Conservation (phyloP, 2,888 invertebrate species). For the Drosophila barbarae region DNA sequence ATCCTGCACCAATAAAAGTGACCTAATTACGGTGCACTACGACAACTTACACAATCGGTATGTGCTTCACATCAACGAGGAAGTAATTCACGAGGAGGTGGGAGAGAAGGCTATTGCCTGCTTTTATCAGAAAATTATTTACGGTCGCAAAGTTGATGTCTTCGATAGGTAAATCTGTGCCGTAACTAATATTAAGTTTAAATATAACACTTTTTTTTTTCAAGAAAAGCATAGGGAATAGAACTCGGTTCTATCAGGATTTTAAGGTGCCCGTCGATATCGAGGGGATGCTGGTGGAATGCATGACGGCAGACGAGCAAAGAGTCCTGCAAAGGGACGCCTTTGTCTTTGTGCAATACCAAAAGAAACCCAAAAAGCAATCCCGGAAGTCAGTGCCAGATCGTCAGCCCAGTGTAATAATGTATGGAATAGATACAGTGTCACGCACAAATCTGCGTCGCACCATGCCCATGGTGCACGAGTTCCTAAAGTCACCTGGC, state of each 20-base stretch:
- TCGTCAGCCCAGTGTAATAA: slow-evolving; percentile 83
- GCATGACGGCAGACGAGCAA: slow-evolving; percentile 76
- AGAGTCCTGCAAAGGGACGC: slow-evolving; percentile 77
- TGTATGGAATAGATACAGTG: slow-evolving; percentile 90
- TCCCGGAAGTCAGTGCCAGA: not conserved
- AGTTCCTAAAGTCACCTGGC: slow-evolving; percentile 83
- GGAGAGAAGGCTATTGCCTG: slow-evolving; percentile 55
- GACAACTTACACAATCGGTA: slow-evolving; percentile 45
- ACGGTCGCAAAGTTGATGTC: slow-evolving; percentile 38
- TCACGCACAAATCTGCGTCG: slow-evolving; percentile 88
- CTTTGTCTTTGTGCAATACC: slow-evolving; percentile 81
- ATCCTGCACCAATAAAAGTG: slow-evolving; percentile 52
- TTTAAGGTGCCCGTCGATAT: slow-evolving; percentile 62
- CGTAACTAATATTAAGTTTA: too few species aligned
- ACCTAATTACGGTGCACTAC: slow-evolving; percentile 43
- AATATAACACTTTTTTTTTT: not conserved
- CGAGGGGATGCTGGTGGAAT: slow-evolving; percentile 62
- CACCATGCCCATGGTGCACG: slow-evolving; percentile 85
- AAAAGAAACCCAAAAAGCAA: slow-evolving; percentile 24
- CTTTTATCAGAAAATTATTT: slow-evolving; percentile 68
- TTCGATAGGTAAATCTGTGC: slow-evolving; percentile 45
- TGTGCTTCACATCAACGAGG: slow-evolving; percentile 46
- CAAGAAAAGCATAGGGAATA: slow-evolving; percentile 51
- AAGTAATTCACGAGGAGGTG: slow-evolving; percentile 41
- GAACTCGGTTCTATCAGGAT: slow-evolving; percentile 52